phyloP scores from a whole-genome alignment of 37 sponge, comb jelly and placozoan genomes.

The Oscarella lobularis region DNA sequence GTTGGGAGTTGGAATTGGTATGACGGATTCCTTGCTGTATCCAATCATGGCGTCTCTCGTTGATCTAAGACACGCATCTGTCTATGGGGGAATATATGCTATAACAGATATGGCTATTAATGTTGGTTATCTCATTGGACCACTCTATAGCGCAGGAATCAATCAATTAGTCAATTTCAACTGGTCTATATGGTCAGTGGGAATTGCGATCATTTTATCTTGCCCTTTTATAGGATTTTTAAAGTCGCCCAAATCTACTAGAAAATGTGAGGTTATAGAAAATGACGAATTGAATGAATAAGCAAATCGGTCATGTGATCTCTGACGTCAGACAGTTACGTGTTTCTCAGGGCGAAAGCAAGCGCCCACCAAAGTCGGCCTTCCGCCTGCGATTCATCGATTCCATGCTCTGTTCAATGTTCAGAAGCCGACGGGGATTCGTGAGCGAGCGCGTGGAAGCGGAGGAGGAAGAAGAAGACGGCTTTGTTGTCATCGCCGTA shows the following conservation, averaged over 20 bases:
- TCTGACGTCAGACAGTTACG: too few relatives aligned
- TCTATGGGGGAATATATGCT: neutral
- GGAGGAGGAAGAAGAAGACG: too few relatives aligned
- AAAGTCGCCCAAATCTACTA: neutral
- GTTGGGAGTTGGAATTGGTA: constrained; percentile 2
- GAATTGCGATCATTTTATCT: neutral
- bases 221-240: neutral
- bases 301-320: too few relatives aligned
- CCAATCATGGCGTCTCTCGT: neutral
- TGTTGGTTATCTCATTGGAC: neutral
- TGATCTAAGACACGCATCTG: neutral
- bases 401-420: too few relatives aligned
- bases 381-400: too few relatives aligned
- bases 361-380: too few relatives aligned
- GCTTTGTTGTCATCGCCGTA: too few relatives aligned
- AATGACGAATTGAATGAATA: too few relatives aligned
- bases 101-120: neutral
- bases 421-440: too few relatives aligned
- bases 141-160: neutral
- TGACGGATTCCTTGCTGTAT: neutral
- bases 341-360: too few relatives aligned
- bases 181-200: neutral
- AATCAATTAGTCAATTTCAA: neutral
- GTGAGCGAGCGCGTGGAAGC: too few relatives aligned
- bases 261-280: too few relatives aligned